These are phyloP conservation scores for Sebastes reedi DNA, from an alignment of 2,797 vertebrate genomes.

Conservation along the genomic window DNA sequence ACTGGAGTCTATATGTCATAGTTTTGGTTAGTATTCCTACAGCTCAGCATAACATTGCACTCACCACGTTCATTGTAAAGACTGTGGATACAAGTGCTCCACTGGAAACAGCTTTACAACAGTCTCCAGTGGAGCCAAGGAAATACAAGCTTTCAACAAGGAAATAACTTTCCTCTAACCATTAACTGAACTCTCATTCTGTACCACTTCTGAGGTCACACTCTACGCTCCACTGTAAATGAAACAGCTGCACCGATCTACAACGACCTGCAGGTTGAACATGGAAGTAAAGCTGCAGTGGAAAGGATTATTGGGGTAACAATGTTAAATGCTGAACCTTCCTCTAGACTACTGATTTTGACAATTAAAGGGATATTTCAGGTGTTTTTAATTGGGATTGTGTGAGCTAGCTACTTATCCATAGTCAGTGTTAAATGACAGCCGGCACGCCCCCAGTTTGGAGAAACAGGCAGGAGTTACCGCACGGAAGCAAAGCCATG, in stretches of 20 bases:
- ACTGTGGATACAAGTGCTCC: slow-evolving; percentile 21
- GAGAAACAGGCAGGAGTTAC: too few species aligned
- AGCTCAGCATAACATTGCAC: slow-evolving; percentile 15
- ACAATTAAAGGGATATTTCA: not conserved
- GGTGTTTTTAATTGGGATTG: too few species aligned
- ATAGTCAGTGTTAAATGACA: too few species aligned
- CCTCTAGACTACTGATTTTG: not conserved
- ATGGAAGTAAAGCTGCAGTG: not conserved
- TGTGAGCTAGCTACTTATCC: too few species aligned
- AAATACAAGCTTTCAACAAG: slow-evolving; percentile 34
- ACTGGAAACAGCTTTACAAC: slow-evolving; percentile 44
- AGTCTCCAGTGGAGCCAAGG: not conserved
- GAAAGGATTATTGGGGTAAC: not conserved
- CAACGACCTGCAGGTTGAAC: not conserved
- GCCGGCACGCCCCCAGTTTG: too few species aligned
- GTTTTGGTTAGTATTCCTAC: slow-evolving; percentile 11
- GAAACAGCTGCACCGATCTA: not conserved
- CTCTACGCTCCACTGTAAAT: not conserved
- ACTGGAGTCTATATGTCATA: slow-evolving; percentile 25
- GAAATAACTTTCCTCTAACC: slow-evolving; percentile 10
- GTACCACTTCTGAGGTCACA: not conserved
- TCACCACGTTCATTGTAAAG: slow-evolving; percentile 27
- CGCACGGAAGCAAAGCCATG: too few species aligned
- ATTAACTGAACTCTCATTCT: not conserved
- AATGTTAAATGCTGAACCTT: not conserved